Conservation (phyloP, 1,140 invertebrate species). For the Agraylea sexmaculata region DNA sequence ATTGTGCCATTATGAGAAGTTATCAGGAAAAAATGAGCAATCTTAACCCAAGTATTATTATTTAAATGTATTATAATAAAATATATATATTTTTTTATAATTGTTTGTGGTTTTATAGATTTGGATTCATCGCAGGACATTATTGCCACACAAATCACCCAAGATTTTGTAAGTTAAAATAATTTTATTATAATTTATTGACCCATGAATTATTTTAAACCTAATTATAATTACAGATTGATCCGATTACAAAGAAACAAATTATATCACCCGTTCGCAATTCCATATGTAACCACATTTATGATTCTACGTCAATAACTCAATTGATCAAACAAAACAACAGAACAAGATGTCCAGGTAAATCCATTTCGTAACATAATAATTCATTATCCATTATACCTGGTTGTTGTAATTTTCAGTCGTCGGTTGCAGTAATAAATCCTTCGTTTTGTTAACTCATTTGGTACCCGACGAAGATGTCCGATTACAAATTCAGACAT, state of each 20-base stretch:
- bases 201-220: too few species aligned
- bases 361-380: constrained; percentile 4
- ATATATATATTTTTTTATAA: too few species aligned
- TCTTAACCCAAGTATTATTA: too few species aligned
- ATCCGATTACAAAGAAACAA: constrained; percentile 42
- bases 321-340: constrained; percentile 30
- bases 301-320: constrained; percentile 36
- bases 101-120: too few species aligned
- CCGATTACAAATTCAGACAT: not conserved
- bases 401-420: constrained; percentile 21
- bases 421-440: constrained; percentile 25
- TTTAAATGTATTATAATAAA: too few species aligned
- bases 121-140: too few species aligned
- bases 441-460: constrained; percentile 18
- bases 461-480: constrained; percentile 24
- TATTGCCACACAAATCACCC: too few species aligned
- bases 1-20: too few species aligned
- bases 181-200: too few species aligned
- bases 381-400: constrained; percentile 5
- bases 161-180: too few species aligned
- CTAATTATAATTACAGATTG: constrained; percentile 32
- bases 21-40: too few species aligned
- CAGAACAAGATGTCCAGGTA: constrained; percentile 37
- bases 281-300: constrained; percentile 41
- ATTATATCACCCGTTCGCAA: constrained; percentile 43